A percentile compares a stretch with the other conserved stretches of the same genome.
Conservation (phyloP, 2,113 vertebrate species). For the Copsychus sechellarum region DNA sequence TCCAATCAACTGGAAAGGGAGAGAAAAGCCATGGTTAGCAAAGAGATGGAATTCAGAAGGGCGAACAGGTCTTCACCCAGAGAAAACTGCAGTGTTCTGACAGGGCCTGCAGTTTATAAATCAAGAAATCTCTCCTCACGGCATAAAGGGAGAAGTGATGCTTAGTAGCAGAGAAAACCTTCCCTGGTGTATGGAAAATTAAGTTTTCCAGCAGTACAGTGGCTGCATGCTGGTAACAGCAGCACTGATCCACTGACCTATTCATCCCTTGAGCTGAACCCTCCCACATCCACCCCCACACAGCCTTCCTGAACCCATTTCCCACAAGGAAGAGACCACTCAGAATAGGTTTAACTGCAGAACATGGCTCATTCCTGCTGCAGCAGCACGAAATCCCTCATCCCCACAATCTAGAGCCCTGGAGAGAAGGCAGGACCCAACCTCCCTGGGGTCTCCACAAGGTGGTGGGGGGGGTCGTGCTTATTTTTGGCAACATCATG, state of each 20-base stretch:
- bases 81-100: neutral
- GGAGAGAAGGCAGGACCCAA: neutral
- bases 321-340: neutral
- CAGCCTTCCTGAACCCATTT: neutral
- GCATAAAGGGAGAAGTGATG: neutral
- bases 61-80: rapidly evolving
- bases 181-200: rapidly evolving
- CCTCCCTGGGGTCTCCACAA: neutral
- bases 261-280: neutral
- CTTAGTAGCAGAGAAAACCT: neutral
- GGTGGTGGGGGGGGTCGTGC: too few relatives aligned
- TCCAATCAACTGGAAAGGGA: constrained; percentile 75
- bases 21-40: neutral
- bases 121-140: neutral
- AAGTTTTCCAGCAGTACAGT: neutral
- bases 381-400: neutral
- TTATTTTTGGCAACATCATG: rapidly evolving
- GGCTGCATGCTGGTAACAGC: rapidly evolving
- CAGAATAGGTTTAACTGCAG: neutral
- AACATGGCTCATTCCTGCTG: rapidly evolving
- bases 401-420: neutral
- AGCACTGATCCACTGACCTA: neutral
- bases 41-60: neutral
- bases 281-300: neutral
- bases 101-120: rapidly evolving